phyloP scores from a whole-genome alignment of 2,797 vertebrate genomes.

The Sitta carolinensis region DNA sequence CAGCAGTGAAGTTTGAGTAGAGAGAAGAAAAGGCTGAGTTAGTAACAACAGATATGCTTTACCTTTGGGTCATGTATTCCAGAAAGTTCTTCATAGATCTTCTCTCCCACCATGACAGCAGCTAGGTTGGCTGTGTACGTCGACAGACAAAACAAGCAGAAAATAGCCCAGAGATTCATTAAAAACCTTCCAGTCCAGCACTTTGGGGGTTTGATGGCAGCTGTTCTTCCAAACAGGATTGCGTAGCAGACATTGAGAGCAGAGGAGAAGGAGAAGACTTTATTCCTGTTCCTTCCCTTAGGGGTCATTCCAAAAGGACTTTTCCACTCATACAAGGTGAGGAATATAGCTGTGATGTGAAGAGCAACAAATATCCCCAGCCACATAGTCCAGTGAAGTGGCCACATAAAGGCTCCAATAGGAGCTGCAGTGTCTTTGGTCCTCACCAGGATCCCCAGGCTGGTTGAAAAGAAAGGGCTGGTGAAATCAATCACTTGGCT shows the following conservation, averaged over 20 bases:
- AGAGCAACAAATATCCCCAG: slow-evolving; percentile 96
- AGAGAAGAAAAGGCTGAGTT: slow-evolving; percentile 10
- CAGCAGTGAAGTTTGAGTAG: background rate
- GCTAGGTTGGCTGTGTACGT: slow-evolving; percentile 97
- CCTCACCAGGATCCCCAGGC: slow-evolving; percentile 94
- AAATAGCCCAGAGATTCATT: slow-evolving; percentile 99
- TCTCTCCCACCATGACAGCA: slow-evolving; percentile 98
- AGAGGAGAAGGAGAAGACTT: slow-evolving; percentile 96
- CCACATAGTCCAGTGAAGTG: slow-evolving; percentile 99
- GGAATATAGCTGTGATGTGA: slow-evolving; percentile 94
- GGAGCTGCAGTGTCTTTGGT: slow-evolving; percentile 94
- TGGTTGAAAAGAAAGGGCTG: slow-evolving; percentile 97
- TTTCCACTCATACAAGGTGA: slow-evolving; percentile 97
- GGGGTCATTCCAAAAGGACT: slow-evolving; percentile 98
- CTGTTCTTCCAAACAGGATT: slow-evolving; percentile 94
- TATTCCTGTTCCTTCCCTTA: slow-evolving; percentile 89
- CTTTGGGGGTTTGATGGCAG: slow-evolving; percentile 95
- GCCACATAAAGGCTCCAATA: slow-evolving; percentile 99
- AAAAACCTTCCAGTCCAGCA: slow-evolving; percentile 98
- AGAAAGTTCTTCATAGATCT: slow-evolving; percentile 96
- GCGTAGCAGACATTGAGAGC: slow-evolving; percentile 97
- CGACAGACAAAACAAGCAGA: slow-evolving; percentile 97
- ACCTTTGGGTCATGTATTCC: slow-evolving; percentile 99
- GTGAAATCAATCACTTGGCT: slow-evolving; percentile 98
- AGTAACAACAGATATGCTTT: slow-evolving; percentile 40